A percentile compares a stretch with the other conserved stretches of the same genome.
These are phyloP conservation scores for Geotrupes spiniger DNA, from an alignment of 2,888 invertebrate species.

Conservation along the genomic window DNA sequence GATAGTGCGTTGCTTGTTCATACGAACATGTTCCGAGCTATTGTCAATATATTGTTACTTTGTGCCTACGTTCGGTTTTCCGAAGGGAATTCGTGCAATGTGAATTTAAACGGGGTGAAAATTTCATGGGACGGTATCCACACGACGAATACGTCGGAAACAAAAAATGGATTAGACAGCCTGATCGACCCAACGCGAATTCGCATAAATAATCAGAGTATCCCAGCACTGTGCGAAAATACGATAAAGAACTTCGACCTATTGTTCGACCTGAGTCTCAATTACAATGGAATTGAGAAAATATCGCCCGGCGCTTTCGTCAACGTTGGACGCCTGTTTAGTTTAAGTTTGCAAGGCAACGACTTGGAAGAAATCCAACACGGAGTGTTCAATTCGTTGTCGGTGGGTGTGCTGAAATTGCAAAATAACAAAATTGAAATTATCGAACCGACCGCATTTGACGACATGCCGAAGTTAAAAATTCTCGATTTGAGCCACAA, in stretches of 20 bases:
- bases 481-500: slow-evolving; percentile 36
- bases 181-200: slow-evolving; percentile 9
- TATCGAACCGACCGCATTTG: slow-evolving; percentile 34
- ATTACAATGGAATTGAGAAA: slow-evolving; percentile 31
- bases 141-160: background rate
- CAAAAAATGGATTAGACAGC: slow-evolving; percentile 2
- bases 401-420: slow-evolving; percentile 32
- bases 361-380: slow-evolving; percentile 29
- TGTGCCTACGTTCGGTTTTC: background rate
- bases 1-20: background rate
- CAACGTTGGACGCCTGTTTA: slow-evolving; percentile 31
- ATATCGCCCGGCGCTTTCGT: slow-evolving; percentile 36
- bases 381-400: slow-evolving; percentile 35
- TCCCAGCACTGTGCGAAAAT: slow-evolving; percentile 10
- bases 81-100: background rate
- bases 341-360: slow-evolving; percentile 33
- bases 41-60: too few relatives aligned
- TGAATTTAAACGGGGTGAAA: slow-evolving; percentile 2
- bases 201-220: background rate
- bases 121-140: background rate
- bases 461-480: slow-evolving; percentile 35
- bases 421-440: slow-evolving; percentile 34
- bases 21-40: too few relatives aligned
- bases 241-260: slow-evolving; percentile 6
- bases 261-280: slow-evolving; percentile 30